Evolutionary conservation across 2,113 vertebrate species (phyloP), one percentile per base, ranked within the genome.

Genomic region (Plecotus auritus): DNA sequence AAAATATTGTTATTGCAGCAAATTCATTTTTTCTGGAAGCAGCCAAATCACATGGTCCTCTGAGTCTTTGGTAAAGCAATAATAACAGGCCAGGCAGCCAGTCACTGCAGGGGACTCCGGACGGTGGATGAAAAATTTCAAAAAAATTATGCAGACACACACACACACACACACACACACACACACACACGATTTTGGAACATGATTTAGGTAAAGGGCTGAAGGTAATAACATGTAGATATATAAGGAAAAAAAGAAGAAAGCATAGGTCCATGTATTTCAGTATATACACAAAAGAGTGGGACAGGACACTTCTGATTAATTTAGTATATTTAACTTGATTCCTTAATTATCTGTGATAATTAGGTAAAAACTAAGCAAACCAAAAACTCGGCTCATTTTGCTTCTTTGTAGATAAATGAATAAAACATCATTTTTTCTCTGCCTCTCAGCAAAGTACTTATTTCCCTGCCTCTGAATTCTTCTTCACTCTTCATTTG

Each of bases 1-100:
- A 80, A 91, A 88, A 73, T 70, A 59, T 7, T 35, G 11, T 72
- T 78, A 93, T 85, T 91, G 30, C 17, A 78, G 32, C 14, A 45
- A 92, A 92, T 93, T 88, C 23, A 61, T 87, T 95, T 92, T 92
- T 93, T 70, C 64, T 78, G 85, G 73, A 97, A 88, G 54, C 28
- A 51, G 82, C 35, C 66, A 85, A 96, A 72, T 64, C 35, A 30
- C 28, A 42, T 5, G 7, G n/a, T 85, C 56, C n/a, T 54, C 73
- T 54, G 72, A 95, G 61, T 16, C 30, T 85, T 93, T 66, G 64
- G 42, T 32, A 93, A 40, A 93, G 28, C 30, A 85, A 16, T 64
- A 51, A 69, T 16, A 69, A 49, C 59, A 94, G 13, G 4, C n/a
- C 18, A 67, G 72, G 85, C 30, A 76, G 86, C 23, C 42, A 80